phyloP scores from a whole-genome alignment of 2,113 vertebrate species.

The Entelurus aequoreus region DNA sequence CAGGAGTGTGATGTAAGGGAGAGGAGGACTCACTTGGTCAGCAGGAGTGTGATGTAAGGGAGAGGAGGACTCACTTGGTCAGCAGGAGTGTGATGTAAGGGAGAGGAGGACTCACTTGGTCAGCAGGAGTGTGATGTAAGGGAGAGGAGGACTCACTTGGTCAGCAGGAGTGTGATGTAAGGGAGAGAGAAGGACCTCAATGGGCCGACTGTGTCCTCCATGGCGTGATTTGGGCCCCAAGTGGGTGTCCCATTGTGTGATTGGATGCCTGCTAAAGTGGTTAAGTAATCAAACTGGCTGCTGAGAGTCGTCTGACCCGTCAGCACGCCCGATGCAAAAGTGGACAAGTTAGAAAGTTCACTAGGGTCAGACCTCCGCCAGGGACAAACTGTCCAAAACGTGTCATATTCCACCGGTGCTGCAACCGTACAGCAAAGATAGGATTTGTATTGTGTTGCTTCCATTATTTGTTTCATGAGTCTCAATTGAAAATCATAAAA shows the following conservation, averaged over 20 bases:
- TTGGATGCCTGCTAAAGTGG: constrained; percentile 62
- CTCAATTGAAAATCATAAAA: too few relatives aligned
- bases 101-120: constrained; percentile 29
- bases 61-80: constrained; percentile 31
- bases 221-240: constrained; percentile 69
- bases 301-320: constrained; percentile 25
- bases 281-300: constrained; percentile 62
- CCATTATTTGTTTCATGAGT: too few relatives aligned
- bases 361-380: too few relatives aligned
- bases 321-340: not conserved
- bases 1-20: constrained; percentile 67
- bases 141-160: constrained; percentile 19
- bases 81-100: constrained; percentile 68
- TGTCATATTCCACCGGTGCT: too few relatives aligned
- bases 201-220: constrained; percentile 64
- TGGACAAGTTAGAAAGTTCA: too few relatives aligned
- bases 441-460: too few relatives aligned
- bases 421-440: too few relatives aligned
- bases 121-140: constrained; percentile 68
- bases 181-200: constrained; percentile 51
- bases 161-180: constrained; percentile 69
- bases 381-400: too few relatives aligned
- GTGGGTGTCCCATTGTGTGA: constrained; percentile 57
- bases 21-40: constrained; percentile 34
- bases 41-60: constrained; percentile 67